Evolutionary conservation across 2,888 invertebrate species (phyloP).

Genomic region (Hipparchia semele): DNA sequence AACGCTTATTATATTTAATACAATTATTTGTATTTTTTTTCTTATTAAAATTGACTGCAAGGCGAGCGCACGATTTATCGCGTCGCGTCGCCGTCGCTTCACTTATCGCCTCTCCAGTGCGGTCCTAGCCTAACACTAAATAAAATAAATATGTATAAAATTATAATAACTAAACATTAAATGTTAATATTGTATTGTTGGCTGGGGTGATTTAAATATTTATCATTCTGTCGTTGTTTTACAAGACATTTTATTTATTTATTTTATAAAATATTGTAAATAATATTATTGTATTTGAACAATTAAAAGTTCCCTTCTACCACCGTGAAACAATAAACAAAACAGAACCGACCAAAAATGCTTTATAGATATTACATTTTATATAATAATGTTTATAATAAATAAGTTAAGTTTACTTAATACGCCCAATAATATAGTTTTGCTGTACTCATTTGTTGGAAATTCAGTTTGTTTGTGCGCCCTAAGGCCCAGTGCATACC

Average conservation of each 20-base stretch:
- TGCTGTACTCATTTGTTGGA: not conserved
- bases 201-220: not conserved
- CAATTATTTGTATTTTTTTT: no score
- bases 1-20: no score
- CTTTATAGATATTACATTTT: conserved; percentile 26
- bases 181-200: not conserved
- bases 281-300: conserved; percentile 12
- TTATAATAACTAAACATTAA: not conserved
- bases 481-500: no score
- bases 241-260: not conserved
- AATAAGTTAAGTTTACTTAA: not conserved
- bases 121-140: no score
- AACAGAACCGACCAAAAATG: conserved; percentile 33
- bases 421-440: not conserved
- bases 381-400: not conserved
- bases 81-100: no score
- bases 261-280: not conserved
- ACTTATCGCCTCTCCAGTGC: no score
- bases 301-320: conserved; percentile 22
- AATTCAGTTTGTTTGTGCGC: not conserved
- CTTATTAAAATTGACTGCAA: no score
- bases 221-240: not conserved
- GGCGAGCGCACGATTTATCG: no score
- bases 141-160: not conserved
- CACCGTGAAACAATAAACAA: conserved; percentile 28